Base-by-base conservation (phyloP, 1,140 invertebrate genomes). In the Drosophila teissieri region DNA sequence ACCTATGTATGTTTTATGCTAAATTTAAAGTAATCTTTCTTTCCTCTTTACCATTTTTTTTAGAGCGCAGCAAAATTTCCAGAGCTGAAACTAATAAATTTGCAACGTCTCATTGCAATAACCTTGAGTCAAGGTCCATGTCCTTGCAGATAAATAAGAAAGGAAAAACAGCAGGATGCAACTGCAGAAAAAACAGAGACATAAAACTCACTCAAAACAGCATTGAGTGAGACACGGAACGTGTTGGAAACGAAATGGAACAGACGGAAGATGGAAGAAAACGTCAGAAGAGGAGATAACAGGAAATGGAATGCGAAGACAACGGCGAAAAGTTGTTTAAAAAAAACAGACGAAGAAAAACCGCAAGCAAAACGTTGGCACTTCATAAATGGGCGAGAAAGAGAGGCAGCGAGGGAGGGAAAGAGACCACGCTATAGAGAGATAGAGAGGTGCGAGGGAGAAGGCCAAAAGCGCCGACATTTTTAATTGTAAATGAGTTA, bases 401-500 rank as follows among this genome's bases (percentile, higher is more conserved):
- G 77, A 51, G 48, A n/a, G 37, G 34, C 31, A 22, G 34, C 12
- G 4, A 39, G 12, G 4, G 11, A 39, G 0, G 5, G 12, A 12
- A 39, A 14, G 37, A 39, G 37, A 14, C 15, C 31, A 0, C 37
- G 40, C 34, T 6, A 17, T 31, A 22, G 68, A 42, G 65, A 37
- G 15, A 19, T 40, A 24, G 17, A 42, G 27, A 39, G 46, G 63
- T 61, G 63, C 49, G 52, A 42, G 67, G 54, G 56, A 73, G 48
- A 54, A 54, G 62, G 56, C 40, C 31, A 36, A 46, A 62, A 80
- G 80, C 88, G 90, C 90, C 90, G 90, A 91, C 90, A 91, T 91
- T 91, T 91, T 91, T 91, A 91, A 91, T 91, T 91, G 90, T 90
- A 90, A 91, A 91, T 91, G 90, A 91, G 82, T 91, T 91, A 91